phyloP scores from a whole-genome alignment of 2,113 vertebrate genomes.

The Haemorhous mexicanus region DNA sequence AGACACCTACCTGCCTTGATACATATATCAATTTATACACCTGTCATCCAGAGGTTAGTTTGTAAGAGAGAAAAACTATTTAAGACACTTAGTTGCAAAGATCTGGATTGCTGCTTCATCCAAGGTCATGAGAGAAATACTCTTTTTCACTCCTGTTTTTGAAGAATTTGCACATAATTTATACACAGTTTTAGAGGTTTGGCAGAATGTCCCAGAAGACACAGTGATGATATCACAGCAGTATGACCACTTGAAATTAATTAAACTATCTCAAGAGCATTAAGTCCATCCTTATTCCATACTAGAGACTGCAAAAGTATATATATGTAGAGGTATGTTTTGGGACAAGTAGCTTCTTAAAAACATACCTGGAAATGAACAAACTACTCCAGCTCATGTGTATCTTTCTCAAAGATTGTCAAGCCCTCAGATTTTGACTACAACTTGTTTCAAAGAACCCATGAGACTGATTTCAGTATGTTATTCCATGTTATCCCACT shows the following conservation, averaged over 20 bases:
- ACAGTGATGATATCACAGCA: background rate
- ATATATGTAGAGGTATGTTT: background rate
- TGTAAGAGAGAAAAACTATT: background rate
- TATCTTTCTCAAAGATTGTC: background rate
- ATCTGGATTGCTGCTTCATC: background rate
- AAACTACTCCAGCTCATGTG: background rate
- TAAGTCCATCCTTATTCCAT: background rate
- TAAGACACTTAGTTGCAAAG: background rate
- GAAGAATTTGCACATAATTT: background rate
- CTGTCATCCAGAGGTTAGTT: background rate
- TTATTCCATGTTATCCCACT: background rate
- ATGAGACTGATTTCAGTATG: background rate
- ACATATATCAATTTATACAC: background rate
- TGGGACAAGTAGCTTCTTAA: background rate
- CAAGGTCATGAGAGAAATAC: background rate
- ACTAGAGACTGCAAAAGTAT: background rate
- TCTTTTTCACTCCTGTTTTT: background rate
- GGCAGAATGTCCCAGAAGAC: background rate
- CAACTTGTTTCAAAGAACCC: background rate
- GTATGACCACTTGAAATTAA: background rate
- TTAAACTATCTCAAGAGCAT: background rate
- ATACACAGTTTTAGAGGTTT: background rate
- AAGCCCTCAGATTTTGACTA: background rate
- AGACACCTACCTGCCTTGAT: background rate
- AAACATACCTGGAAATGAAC: background rate